phyloP scores from a whole-genome alignment of 2,113 vertebrate genomes.

The Athene cunicularia region DNA sequence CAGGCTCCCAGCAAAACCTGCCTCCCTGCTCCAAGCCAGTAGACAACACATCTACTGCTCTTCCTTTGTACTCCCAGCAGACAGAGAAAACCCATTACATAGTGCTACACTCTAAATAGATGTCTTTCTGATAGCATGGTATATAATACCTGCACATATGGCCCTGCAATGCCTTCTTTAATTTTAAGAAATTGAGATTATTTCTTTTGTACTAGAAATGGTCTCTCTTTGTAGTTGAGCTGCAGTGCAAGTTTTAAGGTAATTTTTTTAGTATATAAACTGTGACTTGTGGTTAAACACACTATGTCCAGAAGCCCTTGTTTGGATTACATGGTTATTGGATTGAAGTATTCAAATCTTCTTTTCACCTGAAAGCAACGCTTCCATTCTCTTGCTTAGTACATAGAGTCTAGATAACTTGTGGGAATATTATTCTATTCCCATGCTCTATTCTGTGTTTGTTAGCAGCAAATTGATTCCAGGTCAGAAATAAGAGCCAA shows the following conservation, averaged over 20 bases:
- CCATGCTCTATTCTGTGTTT: neutral
- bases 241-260: neutral
- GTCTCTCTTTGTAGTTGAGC: neutral
- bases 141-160: rapidly evolving
- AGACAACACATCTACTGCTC: neutral
- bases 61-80: neutral
- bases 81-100: neutral
- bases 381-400: neutral
- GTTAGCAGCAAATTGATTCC: neutral
- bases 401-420: neutral
- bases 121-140: rapidly evolving
- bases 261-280: neutral
- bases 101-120: rapidly evolving
- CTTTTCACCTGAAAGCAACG: neutral
- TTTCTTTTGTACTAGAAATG: neutral
- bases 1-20: neutral
- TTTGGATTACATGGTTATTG: neutral
- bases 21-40: neutral
- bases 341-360: neutral
- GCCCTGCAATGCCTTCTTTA: neutral
- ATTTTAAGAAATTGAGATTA: neutral
- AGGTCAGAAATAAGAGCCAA: neutral
- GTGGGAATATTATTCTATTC: neutral
- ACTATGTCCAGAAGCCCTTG: neutral
- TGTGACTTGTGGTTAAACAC: neutral